phyloP scores from a whole-genome alignment of 2,797 vertebrate genomes.

The Holocentrus rufus region DNA sequence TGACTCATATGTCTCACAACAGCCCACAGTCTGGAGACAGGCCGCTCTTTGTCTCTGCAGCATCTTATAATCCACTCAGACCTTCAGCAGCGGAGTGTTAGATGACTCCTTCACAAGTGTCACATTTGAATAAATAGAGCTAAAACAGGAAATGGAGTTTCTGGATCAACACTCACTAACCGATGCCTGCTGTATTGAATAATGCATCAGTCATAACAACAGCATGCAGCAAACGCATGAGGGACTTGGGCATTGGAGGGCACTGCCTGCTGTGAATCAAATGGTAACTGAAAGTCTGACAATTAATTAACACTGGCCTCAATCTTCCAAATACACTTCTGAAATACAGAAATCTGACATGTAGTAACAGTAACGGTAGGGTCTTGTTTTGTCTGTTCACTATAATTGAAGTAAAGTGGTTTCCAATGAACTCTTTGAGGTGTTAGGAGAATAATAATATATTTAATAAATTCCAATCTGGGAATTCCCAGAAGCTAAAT shows the following conservation, averaged over 20 bases:
- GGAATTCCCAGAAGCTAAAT: no score
- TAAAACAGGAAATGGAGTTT: constrained; percentile 73
- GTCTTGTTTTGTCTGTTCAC: not conserved
- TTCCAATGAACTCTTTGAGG: no score
- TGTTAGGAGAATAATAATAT: no score
- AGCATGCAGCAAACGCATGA: constrained; percentile 35
- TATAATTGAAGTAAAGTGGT: not conserved
- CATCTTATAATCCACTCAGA: constrained; percentile 62
- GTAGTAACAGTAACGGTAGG: constrained; percentile 27
- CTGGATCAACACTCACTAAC: constrained; percentile 68
- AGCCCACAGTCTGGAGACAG: constrained; percentile 18
- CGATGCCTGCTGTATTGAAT: constrained; percentile 71
- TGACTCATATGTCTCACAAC: constrained; percentile 37
- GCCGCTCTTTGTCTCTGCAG: constrained; percentile 43
- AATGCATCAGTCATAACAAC: constrained; percentile 71
- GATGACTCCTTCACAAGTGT: constrained; percentile 63
- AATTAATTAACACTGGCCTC: constrained; percentile 61
- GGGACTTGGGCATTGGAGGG: constrained; percentile 48
- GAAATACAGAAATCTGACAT: constrained; percentile 37
- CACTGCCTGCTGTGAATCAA: constrained; percentile 65
- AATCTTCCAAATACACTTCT: constrained; percentile 36
- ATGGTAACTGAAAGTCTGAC: constrained; percentile 74
- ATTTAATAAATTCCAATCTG: no score
- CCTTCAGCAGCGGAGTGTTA: constrained; percentile 48
- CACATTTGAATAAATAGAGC: constrained; percentile 74